Percentiles rank a stretch among this genome's conserved stretches.
Conservation (phyloP, 2,113 vertebrate species). For the Nothobranchius furzeri region DNA sequence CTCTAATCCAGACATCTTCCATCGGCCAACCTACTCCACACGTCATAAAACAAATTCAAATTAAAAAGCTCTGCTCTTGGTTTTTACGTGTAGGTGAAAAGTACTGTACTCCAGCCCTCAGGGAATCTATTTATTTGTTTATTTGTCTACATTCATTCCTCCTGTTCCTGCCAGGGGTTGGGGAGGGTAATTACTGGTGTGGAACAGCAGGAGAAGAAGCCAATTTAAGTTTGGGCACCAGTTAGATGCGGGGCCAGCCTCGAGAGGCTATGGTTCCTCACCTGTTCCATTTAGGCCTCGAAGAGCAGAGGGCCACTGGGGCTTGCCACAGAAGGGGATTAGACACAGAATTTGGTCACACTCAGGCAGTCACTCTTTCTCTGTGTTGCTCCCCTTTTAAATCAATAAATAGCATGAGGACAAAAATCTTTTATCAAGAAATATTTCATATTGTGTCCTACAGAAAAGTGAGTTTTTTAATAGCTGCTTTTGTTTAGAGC, state of each 20-base stretch:
- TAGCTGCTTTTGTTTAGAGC: background rate
- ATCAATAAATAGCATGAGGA: slow-evolving; percentile 59
- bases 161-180: slow-evolving; percentile 37
- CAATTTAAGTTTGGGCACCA: slow-evolving; percentile 66
- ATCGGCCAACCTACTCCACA: background rate
- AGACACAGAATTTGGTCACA: slow-evolving; percentile 57
- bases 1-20: no score
- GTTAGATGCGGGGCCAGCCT: slow-evolving; percentile 62
- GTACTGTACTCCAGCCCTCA: slow-evolving; percentile 31
- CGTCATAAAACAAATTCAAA: background rate
- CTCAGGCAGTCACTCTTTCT: slow-evolving; percentile 28
- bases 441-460: slow-evolving; percentile 26
- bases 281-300: slow-evolving; percentile 65
- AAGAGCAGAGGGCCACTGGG: slow-evolving; percentile 50
- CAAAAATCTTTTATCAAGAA: slow-evolving; percentile 38
- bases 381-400: slow-evolving; percentile 17
- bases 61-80: slow-evolving; percentile 5
- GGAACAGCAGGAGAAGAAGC: slow-evolving; percentile 65
- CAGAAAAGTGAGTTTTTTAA: slow-evolving; percentile 16
- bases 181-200: slow-evolving; percentile 67
- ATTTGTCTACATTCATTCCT: slow-evolving; percentile 66
- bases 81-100: slow-evolving; percentile 45
- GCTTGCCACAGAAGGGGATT: slow-evolving; percentile 52
- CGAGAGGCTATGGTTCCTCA: slow-evolving; percentile 52
- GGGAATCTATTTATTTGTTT: slow-evolving; percentile 65